Evolutionary conservation across 2,888 invertebrate species (phyloP).

Genomic region (Sphaerophoria taeniata): DNA sequence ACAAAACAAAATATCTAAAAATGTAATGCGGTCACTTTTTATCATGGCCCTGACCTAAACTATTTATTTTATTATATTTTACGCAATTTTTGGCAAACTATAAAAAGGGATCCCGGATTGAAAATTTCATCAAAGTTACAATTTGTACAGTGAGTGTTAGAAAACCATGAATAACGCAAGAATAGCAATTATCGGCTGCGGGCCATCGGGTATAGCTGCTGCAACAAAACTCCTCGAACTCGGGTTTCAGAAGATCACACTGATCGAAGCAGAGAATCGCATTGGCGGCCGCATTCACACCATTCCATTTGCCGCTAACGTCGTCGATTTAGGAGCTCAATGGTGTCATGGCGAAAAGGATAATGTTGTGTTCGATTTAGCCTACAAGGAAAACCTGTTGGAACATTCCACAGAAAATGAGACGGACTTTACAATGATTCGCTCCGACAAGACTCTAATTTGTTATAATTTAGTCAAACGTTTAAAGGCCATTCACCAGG

Average conservation of each 20-base stretch:
- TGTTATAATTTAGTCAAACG: constrained; percentile 63
- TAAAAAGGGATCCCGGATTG: not conserved
- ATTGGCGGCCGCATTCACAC: constrained; percentile 83
- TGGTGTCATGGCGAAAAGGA: constrained; percentile 85
- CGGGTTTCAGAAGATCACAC: constrained; percentile 82
- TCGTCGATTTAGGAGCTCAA: constrained; percentile 89
- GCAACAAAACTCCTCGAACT: constrained; percentile 79
- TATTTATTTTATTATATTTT: too few relatives aligned
- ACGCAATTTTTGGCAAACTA: not conserved
- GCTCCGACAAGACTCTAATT: constrained; percentile 77
- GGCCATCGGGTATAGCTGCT: constrained; percentile 80
- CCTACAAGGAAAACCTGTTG: constrained; percentile 76
- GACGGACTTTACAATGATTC: constrained; percentile 75
- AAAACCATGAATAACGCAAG: constrained; percentile 51
- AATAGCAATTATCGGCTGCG: constrained; percentile 80
- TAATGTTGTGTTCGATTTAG: constrained; percentile 85
- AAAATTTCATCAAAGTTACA: too few relatives aligned
- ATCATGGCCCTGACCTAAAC: not conserved
- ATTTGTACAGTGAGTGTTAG: too few relatives aligned
- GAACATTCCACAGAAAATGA: constrained; percentile 67
- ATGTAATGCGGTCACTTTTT: not conserved
- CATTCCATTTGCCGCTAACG: constrained; percentile 83
- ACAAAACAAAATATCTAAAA: too few relatives aligned
- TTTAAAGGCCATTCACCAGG: constrained; percentile 76
- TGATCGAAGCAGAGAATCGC: constrained; percentile 84